Base-by-base conservation (phyloP, 2,797 vertebrate species). In the Pelobates cultripes region DNA sequence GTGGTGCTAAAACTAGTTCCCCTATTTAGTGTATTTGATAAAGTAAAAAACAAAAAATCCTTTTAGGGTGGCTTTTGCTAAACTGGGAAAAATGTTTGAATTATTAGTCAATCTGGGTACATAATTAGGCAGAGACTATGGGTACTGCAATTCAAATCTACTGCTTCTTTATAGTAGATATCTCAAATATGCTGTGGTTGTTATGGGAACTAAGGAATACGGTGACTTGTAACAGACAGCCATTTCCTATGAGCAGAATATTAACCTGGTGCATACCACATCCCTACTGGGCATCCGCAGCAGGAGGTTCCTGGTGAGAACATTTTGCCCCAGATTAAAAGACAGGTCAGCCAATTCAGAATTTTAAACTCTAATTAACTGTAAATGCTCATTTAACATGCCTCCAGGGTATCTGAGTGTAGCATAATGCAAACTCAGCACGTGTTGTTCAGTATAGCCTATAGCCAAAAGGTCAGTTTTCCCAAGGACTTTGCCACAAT, bases 171-270 rank as follows among this genome's bases (percentile, higher is more conserved):
- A 64, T 76, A 70, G 82, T 70, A 83, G 72, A 75, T 63, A 73
- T 83, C 76, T 75, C 72, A 74, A 66, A 83, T 75, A 66, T 53
- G 55, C 77, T 67, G 66, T 3, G 40, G 82, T 83, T 83, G 71
- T 78, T 70, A 75, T 83, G 45, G 82, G 66, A 83, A 83, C 82
- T 71, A 75, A 79, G 67, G 77, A 28, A 83, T 83, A 72, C 72
- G 44, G 71, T 79, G 76, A 83, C 40, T 74, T 40, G 81, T 53
- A 75, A 73, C 64, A 79, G 71, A 83, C 70, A 77, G 79, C 41
- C 77, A 79, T 79, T 74, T 66, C 47, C 77, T 15, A 43, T 45
- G 55, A 53, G 40, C 72, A 57, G 53, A 66, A 75, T 55, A 70
- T 83, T 83, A 79, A 83, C 82, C 82, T 44, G 9, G 9, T 75